Base-by-base conservation (phyloP, 1,140 invertebrate genomes). In the Drosophila teissieri region DNA sequence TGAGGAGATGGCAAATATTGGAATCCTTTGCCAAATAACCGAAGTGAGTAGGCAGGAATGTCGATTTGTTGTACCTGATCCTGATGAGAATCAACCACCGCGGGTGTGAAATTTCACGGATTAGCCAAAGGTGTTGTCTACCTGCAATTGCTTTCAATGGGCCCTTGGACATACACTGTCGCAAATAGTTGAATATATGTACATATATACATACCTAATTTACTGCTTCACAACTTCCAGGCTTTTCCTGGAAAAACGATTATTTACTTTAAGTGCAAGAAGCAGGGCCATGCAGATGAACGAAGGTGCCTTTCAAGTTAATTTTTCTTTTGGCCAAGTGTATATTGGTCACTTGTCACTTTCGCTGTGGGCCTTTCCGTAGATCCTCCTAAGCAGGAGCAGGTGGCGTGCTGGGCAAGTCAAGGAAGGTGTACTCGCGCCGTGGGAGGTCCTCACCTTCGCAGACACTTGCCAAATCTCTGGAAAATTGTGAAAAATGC, bases 31-130 rank as follows among this genome's bases (percentile, higher is more conserved):
- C 6, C 56, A 82, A 69, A 68, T 42, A 67, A 34, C 39, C 7
- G 27, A 40, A 49, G 80, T 77, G 68, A 65, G 53, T 63, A 54
- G 34, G 40, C 34, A 45, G 61, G 48, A 58, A 31, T 44, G 12
- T 19, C 48, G 57, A 54, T 54, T 62, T 79, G 53, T 60, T 62
- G 49, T 53, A 72, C 61, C 62, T 67, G 46, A 31, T 76, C 49
- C 73, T 86, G 69, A 86, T 72, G 54, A 78, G 61, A 78, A 82
- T 52, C 69, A 73, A 69, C 84, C 84, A 56, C 84, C 80, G 83
- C 79, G 79, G 83, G 83, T 88, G 83, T 88, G 83, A 88, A 88
- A 67, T 69, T 83, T 89, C 63, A 83, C 84, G 72, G 84, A 69
- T 88, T 88, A 76, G 51, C 56, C 22, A 10, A 31, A 51, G 40